A percentile compares a stretch with the other conserved stretches of the same genome.
phyloP scores from a whole-genome alignment of 2,113 vertebrate genomes.

The Syngnathus floridae region DNA sequence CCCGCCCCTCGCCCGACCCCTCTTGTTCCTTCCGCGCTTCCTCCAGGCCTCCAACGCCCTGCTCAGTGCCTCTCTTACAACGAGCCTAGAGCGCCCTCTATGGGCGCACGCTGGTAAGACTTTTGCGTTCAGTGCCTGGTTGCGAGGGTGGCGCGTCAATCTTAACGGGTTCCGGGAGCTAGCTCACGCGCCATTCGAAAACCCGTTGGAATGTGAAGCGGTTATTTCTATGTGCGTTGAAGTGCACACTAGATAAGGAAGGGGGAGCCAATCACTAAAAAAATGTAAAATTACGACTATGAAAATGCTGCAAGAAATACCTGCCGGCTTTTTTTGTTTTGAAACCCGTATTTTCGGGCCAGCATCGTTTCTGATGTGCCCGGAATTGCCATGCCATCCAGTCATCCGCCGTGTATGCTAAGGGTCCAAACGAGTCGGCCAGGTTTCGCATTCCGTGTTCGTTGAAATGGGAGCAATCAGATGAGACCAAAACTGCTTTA shows the following conservation, averaged over 20 bases:
- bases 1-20: background rate
- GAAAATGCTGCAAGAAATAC: conserved; percentile 1
- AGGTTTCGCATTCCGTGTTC: conserved; percentile 52
- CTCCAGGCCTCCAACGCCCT: conserved; percentile 36
- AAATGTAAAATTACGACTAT: conserved; percentile 6
- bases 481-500: conserved; percentile 32
- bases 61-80: conserved; percentile 15
- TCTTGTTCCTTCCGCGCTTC: conserved; percentile 23
- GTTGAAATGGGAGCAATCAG: conserved; percentile 3
- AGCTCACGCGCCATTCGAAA: background rate
- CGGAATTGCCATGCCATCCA: conserved; percentile 14
- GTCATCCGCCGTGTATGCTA: conserved; percentile 3
- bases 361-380: conserved; percentile 1
- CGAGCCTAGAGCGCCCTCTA: conserved; percentile 28
- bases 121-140: conserved; percentile 26
- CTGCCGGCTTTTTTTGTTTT: conserved; percentile 32
- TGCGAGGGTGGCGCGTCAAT: background rate
- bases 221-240: background rate
- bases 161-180: background rate
- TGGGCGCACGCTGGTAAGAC: conserved; percentile 29
- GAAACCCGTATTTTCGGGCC: conserved; percentile 6
- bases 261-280: conserved; percentile 10
- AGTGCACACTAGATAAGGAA: background rate
- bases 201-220: background rate
- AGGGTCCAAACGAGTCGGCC: conserved; percentile 9